Percentiles rank a stretch among this genome's conserved stretches.
Evolutionary conservation across 2,113 vertebrate species (phyloP).

Genomic region (Protomyctophum bolini): DNA sequence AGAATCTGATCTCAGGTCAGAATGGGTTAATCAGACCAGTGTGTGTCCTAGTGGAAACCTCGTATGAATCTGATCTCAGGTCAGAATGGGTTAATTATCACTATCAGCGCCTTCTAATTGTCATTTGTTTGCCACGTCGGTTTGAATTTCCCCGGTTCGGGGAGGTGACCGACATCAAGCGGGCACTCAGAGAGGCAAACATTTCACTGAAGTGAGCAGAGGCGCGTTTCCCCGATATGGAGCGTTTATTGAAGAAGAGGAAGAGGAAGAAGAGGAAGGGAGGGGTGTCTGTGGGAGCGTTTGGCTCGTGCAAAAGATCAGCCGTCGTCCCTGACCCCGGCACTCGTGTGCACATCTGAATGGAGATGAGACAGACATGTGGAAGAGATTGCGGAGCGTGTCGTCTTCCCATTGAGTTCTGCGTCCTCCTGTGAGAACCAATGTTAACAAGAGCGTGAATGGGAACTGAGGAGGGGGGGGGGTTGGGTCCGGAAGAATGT

Average conservation of each 20-base stretch:
- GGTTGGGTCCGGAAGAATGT: slow-evolving; percentile 27
- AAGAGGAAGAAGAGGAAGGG: too few species aligned
- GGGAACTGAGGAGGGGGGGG: slow-evolving; percentile 41
- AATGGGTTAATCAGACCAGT: too few species aligned
- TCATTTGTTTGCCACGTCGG: slow-evolving; percentile 69
- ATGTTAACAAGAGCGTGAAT: slow-evolving; percentile 51
- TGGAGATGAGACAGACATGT: slow-evolving; percentile 53
- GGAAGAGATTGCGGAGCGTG: slow-evolving; percentile 52
- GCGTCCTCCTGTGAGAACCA: slow-evolving; percentile 48
- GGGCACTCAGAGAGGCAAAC: slow-evolving; percentile 20
- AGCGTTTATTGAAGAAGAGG: slow-evolving; percentile 38
- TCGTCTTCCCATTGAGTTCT: slow-evolving; percentile 31
- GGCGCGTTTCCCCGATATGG: slow-evolving; percentile 45
- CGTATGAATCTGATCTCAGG: too few species aligned
- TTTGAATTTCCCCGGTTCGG: slow-evolving; percentile 66
- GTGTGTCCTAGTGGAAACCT: too few species aligned
- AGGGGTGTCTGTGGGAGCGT: too few species aligned
- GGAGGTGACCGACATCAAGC: not conserved
- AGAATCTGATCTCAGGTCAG: too few species aligned
- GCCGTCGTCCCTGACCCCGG: slow-evolving; percentile 32
- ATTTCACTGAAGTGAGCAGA: slow-evolving; percentile 24
- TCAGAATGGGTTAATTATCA: too few species aligned
- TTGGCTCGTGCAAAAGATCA: slow-evolving; percentile 10
- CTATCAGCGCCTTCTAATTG: slow-evolving; percentile 61
- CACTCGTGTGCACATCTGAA: slow-evolving; percentile 32